Percentiles rank a stretch among this genome's conserved stretches.
These are phyloP conservation scores for Thelaira solivaga DNA, from an alignment of 2,888 invertebrate genomes.

Conservation along the genomic window DNA sequence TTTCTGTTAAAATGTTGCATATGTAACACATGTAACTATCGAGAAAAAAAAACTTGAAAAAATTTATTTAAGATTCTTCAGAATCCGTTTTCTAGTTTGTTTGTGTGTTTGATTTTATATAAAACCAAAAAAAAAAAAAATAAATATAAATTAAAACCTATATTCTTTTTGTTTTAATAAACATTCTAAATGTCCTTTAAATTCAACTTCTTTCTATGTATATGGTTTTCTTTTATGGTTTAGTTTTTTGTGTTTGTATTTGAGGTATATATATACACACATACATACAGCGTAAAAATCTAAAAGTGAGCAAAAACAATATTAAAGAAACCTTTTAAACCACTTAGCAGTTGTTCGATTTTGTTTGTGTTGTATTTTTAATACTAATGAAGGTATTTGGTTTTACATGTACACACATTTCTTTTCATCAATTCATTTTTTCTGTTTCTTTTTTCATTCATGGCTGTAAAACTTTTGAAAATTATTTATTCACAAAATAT, in stretches of 20 bases:
- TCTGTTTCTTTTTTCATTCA: neutral
- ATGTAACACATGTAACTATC: no score
- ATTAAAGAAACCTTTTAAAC: conserved; percentile 49
- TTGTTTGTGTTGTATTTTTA: conserved; percentile 8
- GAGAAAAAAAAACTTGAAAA: neutral
- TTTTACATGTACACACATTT: conserved; percentile 15
- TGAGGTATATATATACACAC: conserved; percentile 7
- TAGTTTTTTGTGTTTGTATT: conserved; percentile 31
- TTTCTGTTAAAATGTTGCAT: neutral
- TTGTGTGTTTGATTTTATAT: neutral
- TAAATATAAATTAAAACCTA: neutral
- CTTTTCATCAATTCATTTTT: neutral
- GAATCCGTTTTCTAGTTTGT: conserved; percentile 1
- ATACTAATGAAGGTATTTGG: conserved; percentile 40
- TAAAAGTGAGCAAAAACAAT: neutral
- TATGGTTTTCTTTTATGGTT: conserved; percentile 13
- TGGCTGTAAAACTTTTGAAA: neutral
- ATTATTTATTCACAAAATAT: neutral
- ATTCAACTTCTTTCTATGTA: conserved; percentile 15
- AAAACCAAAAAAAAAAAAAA: neutral
- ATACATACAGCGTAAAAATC: neutral
- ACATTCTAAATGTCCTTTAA: conserved; percentile 47
- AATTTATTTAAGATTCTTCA: conserved; percentile 2
- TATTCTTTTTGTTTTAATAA: conserved; percentile 40
- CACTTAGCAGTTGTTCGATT: conserved; percentile 53